Percentiles rank a stretch among this genome's conserved stretches.
phyloP scores from a whole-genome alignment of 2,113 vertebrate species.

The Oplegnathus fasciatus region DNA sequence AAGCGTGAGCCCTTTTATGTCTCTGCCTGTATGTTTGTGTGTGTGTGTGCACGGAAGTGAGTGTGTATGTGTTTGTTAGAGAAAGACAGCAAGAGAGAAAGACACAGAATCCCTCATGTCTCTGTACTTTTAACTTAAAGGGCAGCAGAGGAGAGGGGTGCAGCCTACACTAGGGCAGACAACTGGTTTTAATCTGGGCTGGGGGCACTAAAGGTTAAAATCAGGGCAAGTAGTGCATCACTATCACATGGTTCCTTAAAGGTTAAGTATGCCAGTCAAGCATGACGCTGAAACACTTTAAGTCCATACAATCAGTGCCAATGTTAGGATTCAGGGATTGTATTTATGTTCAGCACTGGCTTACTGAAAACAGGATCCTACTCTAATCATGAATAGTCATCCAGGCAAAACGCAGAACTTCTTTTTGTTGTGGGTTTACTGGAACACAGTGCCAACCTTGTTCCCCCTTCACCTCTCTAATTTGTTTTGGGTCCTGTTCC shows the following conservation, averaged over 20 bases:
- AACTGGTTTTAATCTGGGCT: constrained; percentile 58
- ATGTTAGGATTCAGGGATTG: not conserved
- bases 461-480: constrained; percentile 78
- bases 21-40: constrained; percentile 71
- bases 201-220: constrained; percentile 59
- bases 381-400: constrained; percentile 28
- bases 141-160: constrained; percentile 61
- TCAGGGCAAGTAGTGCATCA: constrained; percentile 6
- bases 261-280: constrained; percentile 14
- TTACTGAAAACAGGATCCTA: constrained; percentile 28
- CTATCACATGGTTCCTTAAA: constrained; percentile 20
- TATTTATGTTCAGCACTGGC: not conserved
- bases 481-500: constrained; percentile 84
- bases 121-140: constrained; percentile 74
- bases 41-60: constrained; percentile 21
- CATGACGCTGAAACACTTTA: not conserved
- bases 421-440: constrained; percentile 74
- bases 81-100: constrained; percentile 35
- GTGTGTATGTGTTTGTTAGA: constrained; percentile 50
- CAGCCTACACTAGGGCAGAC: constrained; percentile 34
- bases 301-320: constrained; percentile 6
- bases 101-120: constrained; percentile 65
- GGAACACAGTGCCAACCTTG: constrained; percentile 71
- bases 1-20: constrained; percentile 84
- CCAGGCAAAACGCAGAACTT: constrained; percentile 56